phyloP scores from a whole-genome alignment of 2,888 invertebrate species.

The Chalcosyrphus nemorum region DNA sequence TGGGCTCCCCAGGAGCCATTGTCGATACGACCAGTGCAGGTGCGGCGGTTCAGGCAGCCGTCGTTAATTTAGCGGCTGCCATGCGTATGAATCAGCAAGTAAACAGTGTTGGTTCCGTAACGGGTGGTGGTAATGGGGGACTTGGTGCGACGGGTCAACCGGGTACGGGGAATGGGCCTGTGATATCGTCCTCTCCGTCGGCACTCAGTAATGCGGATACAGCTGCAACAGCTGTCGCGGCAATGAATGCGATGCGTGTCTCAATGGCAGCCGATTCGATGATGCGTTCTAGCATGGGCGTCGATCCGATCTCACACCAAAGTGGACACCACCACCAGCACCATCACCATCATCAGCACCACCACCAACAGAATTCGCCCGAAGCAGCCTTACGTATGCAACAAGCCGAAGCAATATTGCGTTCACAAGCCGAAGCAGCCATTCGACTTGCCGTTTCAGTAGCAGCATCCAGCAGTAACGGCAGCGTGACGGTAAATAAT shows the following conservation, averaged over 20 bases:
- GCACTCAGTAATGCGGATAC: constrained; percentile 77
- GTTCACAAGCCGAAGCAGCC: constrained; percentile 93
- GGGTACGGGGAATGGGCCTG: constrained; percentile 70
- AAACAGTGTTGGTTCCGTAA: constrained; percentile 59
- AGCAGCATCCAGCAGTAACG: constrained; percentile 81
- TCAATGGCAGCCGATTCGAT: constrained; percentile 84
- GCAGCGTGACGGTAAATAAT: constrained; percentile 52
- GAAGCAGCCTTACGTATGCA: constrained; percentile 86
- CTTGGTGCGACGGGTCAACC: constrained; percentile 23
- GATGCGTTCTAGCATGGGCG: constrained; percentile 81
- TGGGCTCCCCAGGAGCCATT: constrained; percentile 79
- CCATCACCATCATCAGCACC: constrained; percentile 75
- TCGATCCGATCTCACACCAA: constrained; percentile 80
- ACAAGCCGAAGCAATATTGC: constrained; percentile 90
- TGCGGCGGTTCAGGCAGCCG: constrained; percentile 88
- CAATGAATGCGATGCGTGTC: constrained; percentile 85
- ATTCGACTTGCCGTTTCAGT: constrained; percentile 91
- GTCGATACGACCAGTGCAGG: constrained; percentile 83
- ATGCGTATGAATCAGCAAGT: constrained; percentile 85
- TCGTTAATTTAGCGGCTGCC: constrained; percentile 89
- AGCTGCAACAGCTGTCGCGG: constrained; percentile 83
- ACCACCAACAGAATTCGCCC: constrained; percentile 76
- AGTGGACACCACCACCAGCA: constrained; percentile 74
- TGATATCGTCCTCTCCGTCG: constrained; percentile 76
- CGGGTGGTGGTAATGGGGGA: constrained; percentile 29